These are phyloP conservation scores for Ormyrus thymus DNA, from an alignment of 2,888 invertebrate genomes.

Conservation along the genomic window DNA sequence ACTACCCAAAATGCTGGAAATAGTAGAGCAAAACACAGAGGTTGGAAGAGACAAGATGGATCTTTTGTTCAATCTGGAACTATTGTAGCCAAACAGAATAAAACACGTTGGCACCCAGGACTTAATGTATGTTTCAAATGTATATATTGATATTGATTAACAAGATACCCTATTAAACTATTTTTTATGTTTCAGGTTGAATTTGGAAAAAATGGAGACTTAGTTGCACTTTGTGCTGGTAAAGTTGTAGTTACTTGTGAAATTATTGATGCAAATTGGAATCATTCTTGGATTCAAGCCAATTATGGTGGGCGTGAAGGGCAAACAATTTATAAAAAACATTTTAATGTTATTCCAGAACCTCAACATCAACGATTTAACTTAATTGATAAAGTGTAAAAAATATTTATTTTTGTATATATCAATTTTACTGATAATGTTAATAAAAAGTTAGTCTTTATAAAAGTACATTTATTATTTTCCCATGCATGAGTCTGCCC, in stretches of 20 bases:
- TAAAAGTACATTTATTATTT: slow-evolving; percentile 48
- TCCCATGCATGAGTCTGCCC: slow-evolving; percentile 66
- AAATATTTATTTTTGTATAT: slow-evolving; percentile 34
- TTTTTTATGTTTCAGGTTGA: slow-evolving; percentile 81
- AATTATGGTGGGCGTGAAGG: slow-evolving; percentile 81
- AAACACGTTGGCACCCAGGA: slow-evolving; percentile 86
- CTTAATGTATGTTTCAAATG: slow-evolving; percentile 79
- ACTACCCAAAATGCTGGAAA: slow-evolving; percentile 83
- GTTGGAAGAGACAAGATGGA: slow-evolving; percentile 86
- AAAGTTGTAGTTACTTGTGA: slow-evolving; percentile 89
- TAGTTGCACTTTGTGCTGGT: slow-evolving; percentile 88
- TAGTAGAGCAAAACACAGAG: slow-evolving; percentile 85
- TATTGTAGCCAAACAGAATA: slow-evolving; percentile 83
- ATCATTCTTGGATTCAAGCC: slow-evolving; percentile 84
- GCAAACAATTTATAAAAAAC: slow-evolving; percentile 87
- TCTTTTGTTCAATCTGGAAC: slow-evolving; percentile 80
- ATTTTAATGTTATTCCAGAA: slow-evolving; percentile 88
- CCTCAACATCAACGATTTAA: slow-evolving; percentile 87
- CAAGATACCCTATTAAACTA: neutral
- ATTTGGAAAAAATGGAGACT: slow-evolving; percentile 85
- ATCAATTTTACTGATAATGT: slow-evolving; percentile 25
- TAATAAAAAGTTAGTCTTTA: slow-evolving; percentile 49
- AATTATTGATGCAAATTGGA: slow-evolving; percentile 85
- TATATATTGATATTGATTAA: slow-evolving; percentile 8
- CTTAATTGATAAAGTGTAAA: slow-evolving; percentile 83